These are phyloP conservation scores for Camponotus floridanus DNA, from an alignment of 1,140 invertebrate species.

Conservation along the genomic window DNA sequence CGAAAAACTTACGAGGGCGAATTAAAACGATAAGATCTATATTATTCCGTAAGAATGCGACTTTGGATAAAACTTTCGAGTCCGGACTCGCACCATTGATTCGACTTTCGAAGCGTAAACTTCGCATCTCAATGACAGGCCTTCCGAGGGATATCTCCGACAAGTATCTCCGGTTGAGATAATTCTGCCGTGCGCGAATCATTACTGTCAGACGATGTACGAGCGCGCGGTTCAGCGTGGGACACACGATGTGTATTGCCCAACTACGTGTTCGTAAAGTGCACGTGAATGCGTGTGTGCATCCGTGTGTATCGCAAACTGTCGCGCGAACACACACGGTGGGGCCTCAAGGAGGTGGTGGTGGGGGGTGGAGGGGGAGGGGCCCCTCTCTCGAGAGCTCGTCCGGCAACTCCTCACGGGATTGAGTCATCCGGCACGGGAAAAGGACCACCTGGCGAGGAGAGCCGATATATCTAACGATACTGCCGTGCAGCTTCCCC, in stretches of 20 bases:
- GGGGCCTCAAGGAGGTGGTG: slow-evolving; percentile 16
- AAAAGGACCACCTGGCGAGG: slow-evolving; percentile 83
- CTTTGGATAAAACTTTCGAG: neutral
- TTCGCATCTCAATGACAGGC: slow-evolving; percentile 38
- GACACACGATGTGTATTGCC: slow-evolving; percentile 24
- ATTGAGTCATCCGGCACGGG: slow-evolving; percentile 84
- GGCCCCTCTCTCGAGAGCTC: slow-evolving; percentile 64
- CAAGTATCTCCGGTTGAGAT: slow-evolving; percentile 25
- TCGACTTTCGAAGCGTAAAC: slow-evolving; percentile 47
- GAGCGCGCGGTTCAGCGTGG: slow-evolving; percentile 41
- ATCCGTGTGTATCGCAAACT: slow-evolving; percentile 34
- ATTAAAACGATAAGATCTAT: neutral
- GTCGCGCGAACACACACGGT: neutral
- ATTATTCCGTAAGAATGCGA: neutral
- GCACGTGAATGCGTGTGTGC: neutral
- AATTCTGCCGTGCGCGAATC: slow-evolving; percentile 43
- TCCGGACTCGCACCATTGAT: neutral
- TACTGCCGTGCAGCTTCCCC: slow-evolving; percentile 70
- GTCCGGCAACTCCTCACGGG: slow-evolving; percentile 82
- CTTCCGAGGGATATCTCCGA: slow-evolving; percentile 45
- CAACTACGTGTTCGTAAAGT: slow-evolving; percentile 1
- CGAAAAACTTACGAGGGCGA: neutral
- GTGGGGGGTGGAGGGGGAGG: slow-evolving; percentile 34
- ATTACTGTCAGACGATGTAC: slow-evolving; percentile 54
- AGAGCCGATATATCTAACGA: slow-evolving; percentile 81